These are phyloP conservation scores for Pemphigus obesinymphae DNA, from an alignment of 1,140 invertebrate genomes.

Conservation along the genomic window DNA sequence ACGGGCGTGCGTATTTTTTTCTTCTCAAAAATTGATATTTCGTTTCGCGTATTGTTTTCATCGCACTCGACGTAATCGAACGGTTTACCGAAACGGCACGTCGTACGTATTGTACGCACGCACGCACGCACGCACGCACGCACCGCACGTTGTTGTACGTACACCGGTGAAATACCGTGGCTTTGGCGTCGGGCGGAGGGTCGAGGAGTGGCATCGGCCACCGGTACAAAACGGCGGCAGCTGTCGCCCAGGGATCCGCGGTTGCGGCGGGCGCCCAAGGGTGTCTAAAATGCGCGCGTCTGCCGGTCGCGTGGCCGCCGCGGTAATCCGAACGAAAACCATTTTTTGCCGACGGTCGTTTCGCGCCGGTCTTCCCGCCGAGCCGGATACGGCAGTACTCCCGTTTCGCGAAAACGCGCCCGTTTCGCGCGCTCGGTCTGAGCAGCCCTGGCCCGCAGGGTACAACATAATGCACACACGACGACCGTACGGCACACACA, in stretches of 20 bases:
- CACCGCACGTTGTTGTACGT: background rate
- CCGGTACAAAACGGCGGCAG: slow-evolving; percentile 33
- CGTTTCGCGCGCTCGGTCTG: background rate
- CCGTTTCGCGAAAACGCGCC: background rate
- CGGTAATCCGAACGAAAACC: too few relatives aligned
- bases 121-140: background rate
- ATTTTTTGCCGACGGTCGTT: background rate
- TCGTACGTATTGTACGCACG: background rate
- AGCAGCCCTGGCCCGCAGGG: slow-evolving; percentile 36
- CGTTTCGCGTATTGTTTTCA: too few relatives aligned
- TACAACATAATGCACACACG: slow-evolving; percentile 35
- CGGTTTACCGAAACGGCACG: slow-evolving; percentile 29
- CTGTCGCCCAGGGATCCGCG: slow-evolving; percentile 33
- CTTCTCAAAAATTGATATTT: too few relatives aligned
- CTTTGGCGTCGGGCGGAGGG: background rate
- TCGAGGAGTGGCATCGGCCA: background rate
- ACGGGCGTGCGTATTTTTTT: background rate
- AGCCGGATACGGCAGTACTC: background rate
- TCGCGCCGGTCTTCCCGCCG: background rate
- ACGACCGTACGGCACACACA: background rate
- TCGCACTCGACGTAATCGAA: background rate
- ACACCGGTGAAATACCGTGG: slow-evolving; percentile 20
- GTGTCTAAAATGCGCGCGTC: slow-evolving; percentile 25
- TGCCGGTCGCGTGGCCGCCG: background rate
- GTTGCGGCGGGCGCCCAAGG: background rate